Evolutionary conservation across 2,888 invertebrate species (phyloP).

Genomic region (Scaptomyza cyrtandrae): DNA sequence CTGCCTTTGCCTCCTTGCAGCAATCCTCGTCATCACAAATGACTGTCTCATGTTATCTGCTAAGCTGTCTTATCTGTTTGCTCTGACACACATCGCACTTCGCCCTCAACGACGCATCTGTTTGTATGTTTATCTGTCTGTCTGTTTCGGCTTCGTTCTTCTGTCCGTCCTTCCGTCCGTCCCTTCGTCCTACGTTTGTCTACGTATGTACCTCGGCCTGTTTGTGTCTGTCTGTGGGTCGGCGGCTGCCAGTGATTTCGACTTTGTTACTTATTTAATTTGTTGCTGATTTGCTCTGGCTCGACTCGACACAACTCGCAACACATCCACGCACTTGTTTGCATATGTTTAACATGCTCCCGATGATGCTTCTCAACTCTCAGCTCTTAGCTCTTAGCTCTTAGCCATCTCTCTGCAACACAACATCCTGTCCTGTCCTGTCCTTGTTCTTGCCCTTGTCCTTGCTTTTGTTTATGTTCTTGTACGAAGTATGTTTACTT

Average conservation of each 20-base stretch:
- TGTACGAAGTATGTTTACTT: conserved; percentile 35
- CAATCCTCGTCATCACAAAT: conserved; percentile 75
- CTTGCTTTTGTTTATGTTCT: neutral
- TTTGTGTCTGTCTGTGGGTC: conserved; percentile 1
- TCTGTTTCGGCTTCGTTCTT: conserved; percentile 19
- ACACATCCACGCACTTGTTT: conserved; percentile 65
- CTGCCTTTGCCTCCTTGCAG: conserved; percentile 24
- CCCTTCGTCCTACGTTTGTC: no score
- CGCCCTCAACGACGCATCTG: conserved; percentile 46
- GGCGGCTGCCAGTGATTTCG: conserved; percentile 48
- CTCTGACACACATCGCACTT: conserved; percentile 26
- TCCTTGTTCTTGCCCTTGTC: neutral
- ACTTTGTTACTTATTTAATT: conserved; percentile 80
- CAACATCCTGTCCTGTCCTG: neutral
- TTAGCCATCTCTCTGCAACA: neutral
- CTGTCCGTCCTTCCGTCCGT: conserved; percentile 14
- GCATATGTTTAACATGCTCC: conserved; percentile 75
- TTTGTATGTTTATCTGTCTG: conserved; percentile 57
- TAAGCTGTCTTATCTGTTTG: conserved; percentile 76
- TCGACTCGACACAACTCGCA: conserved; percentile 17
- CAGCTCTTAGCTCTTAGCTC: no score
- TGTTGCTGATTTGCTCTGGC: conserved; percentile 71
- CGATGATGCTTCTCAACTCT: conserved; percentile 21
- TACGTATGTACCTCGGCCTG: no score
- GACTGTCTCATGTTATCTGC: conserved; percentile 80